Evolutionary conservation across 1,140 invertebrate species (phyloP).

Genomic region (Thaumatotibia leucotreta): DNA sequence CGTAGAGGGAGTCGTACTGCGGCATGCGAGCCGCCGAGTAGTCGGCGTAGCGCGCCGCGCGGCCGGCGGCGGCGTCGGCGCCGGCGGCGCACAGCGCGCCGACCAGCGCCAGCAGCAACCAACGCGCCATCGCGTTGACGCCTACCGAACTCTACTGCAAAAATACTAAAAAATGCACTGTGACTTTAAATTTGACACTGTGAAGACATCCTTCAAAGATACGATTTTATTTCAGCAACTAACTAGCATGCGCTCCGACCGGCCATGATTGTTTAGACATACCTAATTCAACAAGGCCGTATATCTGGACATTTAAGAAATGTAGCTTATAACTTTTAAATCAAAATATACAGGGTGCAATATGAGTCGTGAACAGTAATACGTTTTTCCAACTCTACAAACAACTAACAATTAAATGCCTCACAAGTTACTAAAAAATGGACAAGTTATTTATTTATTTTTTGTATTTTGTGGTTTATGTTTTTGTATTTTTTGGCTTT

Average conservation of each 20-base stretch:
- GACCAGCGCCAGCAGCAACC: conserved; percentile 27
- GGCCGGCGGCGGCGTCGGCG: conserved; percentile 12
- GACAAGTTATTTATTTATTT: no score
- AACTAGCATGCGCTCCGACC: neutral
- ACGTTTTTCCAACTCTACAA: no score
- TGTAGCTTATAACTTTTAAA: no score
- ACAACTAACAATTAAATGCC: no score
- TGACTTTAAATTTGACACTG: conserved; percentile 65
- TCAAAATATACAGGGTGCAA: no score
- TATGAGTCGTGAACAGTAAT: no score
- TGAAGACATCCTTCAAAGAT: conserved; percentile 11
- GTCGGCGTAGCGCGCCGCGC: conserved; percentile 38
- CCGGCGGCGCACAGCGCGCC: neutral
- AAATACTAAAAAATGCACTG: conserved; percentile 22
- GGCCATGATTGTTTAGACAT: neutral
- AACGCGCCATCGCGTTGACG: conserved; percentile 28
- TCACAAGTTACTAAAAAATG: no score
- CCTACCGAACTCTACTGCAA: neutral
- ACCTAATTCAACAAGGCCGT: neutral
- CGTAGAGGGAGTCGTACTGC: conserved; percentile 39
- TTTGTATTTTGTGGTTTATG: no score
- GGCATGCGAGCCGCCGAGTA: conserved; percentile 53
- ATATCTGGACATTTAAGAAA: no score
- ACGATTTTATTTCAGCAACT: neutral
- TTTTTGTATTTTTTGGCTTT: no score